A percentile compares a stretch with the other conserved stretches of the same genome.
Conservation (phyloP, 2,888 invertebrate genomes). For the Hypena proboscidalis region DNA sequence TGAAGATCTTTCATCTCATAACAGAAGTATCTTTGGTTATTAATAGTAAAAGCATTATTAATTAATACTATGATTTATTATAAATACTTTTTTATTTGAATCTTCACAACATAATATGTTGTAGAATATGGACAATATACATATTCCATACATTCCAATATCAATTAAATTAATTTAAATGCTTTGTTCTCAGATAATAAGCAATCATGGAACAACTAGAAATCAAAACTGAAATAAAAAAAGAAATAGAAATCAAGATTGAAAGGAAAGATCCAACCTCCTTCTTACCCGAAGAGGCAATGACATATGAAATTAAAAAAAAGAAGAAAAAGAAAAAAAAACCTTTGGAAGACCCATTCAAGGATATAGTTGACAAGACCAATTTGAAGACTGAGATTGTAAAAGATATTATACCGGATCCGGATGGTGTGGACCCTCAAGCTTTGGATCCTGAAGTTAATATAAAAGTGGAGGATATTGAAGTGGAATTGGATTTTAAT, state of each 20-base stretch:
- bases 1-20: no score
- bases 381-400: constrained; percentile 35
- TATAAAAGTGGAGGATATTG: constrained; percentile 78
- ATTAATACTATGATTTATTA: no score
- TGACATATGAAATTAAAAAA: constrained; percentile 74
- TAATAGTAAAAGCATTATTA: no score
- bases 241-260: constrained; percentile 10
- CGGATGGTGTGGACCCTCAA: no score
- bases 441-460: constrained; percentile 69
- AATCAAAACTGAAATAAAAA: constrained; percentile 35
- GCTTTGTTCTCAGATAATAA: constrained; percentile 22
- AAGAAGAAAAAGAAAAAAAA: constrained; percentile 76
- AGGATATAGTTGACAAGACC: constrained; percentile 59
- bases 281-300: constrained; percentile 73
- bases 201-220: constrained; percentile 24
- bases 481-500: constrained; percentile 76
- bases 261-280: constrained; percentile 69
- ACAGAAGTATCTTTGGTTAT: no score
- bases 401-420: constrained; percentile 25
- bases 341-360: constrained; percentile 71
- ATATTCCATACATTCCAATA: neutral
- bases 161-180: neutral
- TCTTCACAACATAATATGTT: no score
- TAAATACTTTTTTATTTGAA: no score
- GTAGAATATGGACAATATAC: no score